These are phyloP conservation scores for Leucopsar rothschildi DNA, from an alignment of 2,113 vertebrate species.

Conservation along the genomic window DNA sequence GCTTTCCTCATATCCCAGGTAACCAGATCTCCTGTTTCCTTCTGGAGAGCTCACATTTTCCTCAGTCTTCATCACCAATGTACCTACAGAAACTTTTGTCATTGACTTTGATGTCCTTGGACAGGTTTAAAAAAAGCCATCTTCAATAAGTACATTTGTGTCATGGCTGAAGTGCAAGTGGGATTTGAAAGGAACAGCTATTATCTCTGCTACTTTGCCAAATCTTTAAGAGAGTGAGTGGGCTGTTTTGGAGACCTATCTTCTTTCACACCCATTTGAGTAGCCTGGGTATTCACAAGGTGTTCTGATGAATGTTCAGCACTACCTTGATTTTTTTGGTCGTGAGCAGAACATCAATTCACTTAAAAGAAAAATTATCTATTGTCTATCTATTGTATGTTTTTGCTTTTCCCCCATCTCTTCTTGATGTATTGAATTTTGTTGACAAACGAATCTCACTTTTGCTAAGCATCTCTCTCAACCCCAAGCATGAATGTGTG, in stretches of 20 bases:
- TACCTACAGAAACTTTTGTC: not conserved
- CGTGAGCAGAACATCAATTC: not conserved
- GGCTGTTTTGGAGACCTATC: not conserved
- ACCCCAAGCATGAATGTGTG: not conserved
- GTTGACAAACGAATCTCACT: not conserved
- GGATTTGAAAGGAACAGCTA: not conserved
- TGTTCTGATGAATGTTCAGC: not conserved
- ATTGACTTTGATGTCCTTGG: not conserved
- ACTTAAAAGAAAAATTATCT: not conserved
- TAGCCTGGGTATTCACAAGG: not conserved
- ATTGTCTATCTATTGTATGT: rapidly evolving
- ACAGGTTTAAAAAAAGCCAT: not conserved
- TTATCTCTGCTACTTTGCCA: not conserved
- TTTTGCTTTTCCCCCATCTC: rapidly evolving
- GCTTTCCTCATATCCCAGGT: not conserved
- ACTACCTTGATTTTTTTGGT: not conserved
- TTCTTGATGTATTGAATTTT: not conserved
- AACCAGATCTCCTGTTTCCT: not conserved
- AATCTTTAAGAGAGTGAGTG: not conserved
- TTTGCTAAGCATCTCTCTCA: not conserved
- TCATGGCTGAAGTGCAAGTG: not conserved
- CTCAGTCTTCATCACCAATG: not conserved
- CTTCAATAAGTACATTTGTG: not conserved
- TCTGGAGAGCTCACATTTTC: not conserved
- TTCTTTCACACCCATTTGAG: not conserved